Percentiles rank a stretch among this genome's conserved stretches.
These are phyloP conservation scores for Rhorus exstirpatorius DNA, from an alignment of 2,888 invertebrate species.

Conservation along the genomic window DNA sequence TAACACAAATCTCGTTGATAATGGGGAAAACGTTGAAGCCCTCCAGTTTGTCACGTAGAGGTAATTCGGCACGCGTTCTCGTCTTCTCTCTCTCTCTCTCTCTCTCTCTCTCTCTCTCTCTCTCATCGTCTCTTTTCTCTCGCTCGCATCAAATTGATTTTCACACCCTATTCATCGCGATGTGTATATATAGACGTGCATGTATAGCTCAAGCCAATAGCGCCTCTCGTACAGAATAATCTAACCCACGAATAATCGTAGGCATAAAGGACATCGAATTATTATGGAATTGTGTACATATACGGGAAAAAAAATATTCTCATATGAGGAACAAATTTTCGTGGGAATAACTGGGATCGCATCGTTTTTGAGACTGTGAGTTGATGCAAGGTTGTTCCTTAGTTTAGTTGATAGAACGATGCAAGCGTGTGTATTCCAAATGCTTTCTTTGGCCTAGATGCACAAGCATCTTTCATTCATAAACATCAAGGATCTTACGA, in stretches of 20 bases:
- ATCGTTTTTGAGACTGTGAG: too few species aligned
- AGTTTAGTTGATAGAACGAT: too few species aligned
- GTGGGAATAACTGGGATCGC: background rate
- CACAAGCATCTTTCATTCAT: too few species aligned
- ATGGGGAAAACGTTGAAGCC: constrained; percentile 85
- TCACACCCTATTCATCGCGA: constrained; percentile 77
- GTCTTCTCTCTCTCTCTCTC: constrained; percentile 75
- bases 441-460: too few species aligned
- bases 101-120: constrained; percentile 76
- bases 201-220: constrained; percentile 17
- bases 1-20: constrained; percentile 81
- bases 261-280: constrained; percentile 40
- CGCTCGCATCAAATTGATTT: constrained; percentile 84
- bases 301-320: background rate
- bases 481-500: too few species aligned
- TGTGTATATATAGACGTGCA: constrained; percentile 19
- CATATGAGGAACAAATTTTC: background rate
- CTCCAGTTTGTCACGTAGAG: constrained; percentile 85
- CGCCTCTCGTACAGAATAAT: constrained; percentile 50
- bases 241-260: constrained; percentile 42
- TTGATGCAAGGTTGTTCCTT: too few species aligned
- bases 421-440: too few species aligned
- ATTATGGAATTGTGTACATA: constrained; percentile 30
- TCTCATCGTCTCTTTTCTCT: too few species aligned
- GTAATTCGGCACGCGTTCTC: constrained; percentile 85